Evolutionary conservation across 2,888 invertebrate genomes (phyloP), one percentile per base, ranked within the genome.

Genomic region (Dioctria linearis): DNA sequence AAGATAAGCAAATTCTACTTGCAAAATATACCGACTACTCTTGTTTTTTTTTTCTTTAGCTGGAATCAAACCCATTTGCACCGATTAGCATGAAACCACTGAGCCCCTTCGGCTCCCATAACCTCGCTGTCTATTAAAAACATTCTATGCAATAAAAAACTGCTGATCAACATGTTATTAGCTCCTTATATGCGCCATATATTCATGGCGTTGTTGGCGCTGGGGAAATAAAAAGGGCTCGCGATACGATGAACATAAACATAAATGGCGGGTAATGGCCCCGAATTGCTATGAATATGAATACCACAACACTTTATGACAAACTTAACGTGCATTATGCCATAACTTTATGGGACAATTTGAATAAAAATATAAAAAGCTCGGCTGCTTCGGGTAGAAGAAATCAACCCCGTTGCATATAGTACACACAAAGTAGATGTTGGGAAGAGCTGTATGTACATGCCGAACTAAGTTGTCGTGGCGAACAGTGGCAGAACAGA

Each of bases 281-380:
- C 76, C 76, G 76, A 76, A 76, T 76, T 76, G 76, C 76, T 63
- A 76, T 76, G 76, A 76, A 76, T 76, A 76, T 76, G 76, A 76
- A 76, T 76, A 49, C 76, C 76, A 46, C 46, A 76, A 76, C 76
- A 76, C 76, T 76, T 76, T 76, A 76, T 63, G 76, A 76, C 76
- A 63, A 76, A 76, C 76, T 76, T 76, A 76, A 76, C 76, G 63
- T 76, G 63, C 63, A 76, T 76, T 63, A 76, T 76, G 43, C 76
- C 76, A 76, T 76, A 76, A 76, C 76, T 76, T 76, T 76, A 76
- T 76, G 76, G 76, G 76, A 76, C 76, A 76, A 76, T 76, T 76
- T 76, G 76, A 76, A 76, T 76, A 76, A 76, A 63, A 76, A 76
- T 76, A 76, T 76, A 76, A 76, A 76, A 76, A 46, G 49, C 43